Evolutionary conservation across 2,113 vertebrate species (phyloP).

Genomic region (Nothocercus julius): DNA sequence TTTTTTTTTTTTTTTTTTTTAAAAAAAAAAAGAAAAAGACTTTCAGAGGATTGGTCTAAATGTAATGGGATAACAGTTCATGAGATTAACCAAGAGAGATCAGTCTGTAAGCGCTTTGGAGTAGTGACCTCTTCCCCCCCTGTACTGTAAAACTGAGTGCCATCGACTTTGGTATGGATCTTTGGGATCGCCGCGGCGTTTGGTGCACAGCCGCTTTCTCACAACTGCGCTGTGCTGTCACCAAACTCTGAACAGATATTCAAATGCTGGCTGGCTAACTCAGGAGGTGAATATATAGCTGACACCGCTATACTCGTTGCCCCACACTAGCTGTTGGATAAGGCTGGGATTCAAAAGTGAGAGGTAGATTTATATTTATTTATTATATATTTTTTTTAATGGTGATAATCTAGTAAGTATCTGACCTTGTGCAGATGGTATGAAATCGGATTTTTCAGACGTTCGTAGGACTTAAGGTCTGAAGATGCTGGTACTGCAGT

Average conservation of each 20-base stretch:
- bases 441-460: slow-evolving; percentile 2
- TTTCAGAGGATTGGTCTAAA: background rate
- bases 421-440: background rate
- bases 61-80: background rate
- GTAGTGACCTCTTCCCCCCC: slow-evolving; percentile 16
- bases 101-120: slow-evolving; percentile 14
- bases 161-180: slow-evolving; percentile 23
- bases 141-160: slow-evolving; percentile 6
- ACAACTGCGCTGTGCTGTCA: background rate
- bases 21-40: background rate
- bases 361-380: background rate
- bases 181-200: background rate
- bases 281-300: background rate
- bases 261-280: background rate
- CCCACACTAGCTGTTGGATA: background rate
- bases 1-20: too few species aligned
- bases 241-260: background rate
- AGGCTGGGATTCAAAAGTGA: background rate
- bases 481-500: background rate
- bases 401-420: background rate
- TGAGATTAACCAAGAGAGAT: background rate
- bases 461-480: background rate
- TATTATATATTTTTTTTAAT: too few species aligned
- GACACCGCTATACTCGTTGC: background rate
- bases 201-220: background rate